Evolutionary conservation across 2,113 vertebrate genomes (phyloP).

Genomic region (Cygnus atratus): DNA sequence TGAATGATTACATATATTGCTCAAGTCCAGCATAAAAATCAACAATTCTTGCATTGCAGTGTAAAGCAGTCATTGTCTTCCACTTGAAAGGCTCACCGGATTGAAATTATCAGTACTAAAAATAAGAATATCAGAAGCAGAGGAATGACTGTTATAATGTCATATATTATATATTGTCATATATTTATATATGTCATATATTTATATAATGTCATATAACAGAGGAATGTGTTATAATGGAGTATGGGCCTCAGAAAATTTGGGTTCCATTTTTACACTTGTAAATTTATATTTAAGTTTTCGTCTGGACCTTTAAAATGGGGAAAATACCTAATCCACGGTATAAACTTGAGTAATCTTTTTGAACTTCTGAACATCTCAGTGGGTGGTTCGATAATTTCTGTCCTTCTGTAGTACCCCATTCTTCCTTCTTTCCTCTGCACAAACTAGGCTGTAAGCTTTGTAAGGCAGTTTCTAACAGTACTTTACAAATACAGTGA

Average conservation of each 20-base stretch:
- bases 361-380: neutral
- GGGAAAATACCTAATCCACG: neutral
- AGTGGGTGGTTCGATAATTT: neutral
- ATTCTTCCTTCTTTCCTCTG: neutral
- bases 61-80: constrained; percentile 18
- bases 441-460: neutral
- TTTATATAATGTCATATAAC: too few species aligned
- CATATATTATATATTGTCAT: too few species aligned
- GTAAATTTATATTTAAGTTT: neutral
- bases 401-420: neutral
- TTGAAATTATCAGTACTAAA: neutral
- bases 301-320: neutral
- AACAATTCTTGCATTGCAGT: neutral
- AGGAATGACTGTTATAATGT: neutral
- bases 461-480: neutral
- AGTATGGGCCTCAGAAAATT: neutral
- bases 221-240: neutral
- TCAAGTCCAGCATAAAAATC: neutral
- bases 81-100: neutral
- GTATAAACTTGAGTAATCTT: neutral
- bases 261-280: neutral
- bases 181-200: too few species aligned
- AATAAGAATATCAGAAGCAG: neutral
- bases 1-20: neutral
- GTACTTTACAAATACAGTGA: neutral